Percentiles rank a stretch among this genome's conserved stretches.
Evolutionary conservation across 2,797 vertebrate genomes (phyloP).

Genomic region (Limosa lapponica): DNA sequence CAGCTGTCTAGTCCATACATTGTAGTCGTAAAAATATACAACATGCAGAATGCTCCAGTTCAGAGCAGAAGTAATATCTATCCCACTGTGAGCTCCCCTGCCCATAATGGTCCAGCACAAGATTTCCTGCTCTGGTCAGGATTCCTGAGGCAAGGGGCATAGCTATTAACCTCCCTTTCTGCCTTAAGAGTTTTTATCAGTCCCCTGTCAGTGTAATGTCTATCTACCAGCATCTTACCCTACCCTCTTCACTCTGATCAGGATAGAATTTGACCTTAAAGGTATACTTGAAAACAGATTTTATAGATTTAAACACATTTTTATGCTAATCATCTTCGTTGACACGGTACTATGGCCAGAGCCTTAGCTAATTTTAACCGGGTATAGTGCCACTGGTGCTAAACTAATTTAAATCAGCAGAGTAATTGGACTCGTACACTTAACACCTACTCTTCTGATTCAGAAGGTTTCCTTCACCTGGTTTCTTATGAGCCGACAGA

Average conservation of each 20-base stretch:
- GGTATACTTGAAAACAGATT: background rate
- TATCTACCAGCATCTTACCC: background rate
- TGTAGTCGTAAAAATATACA: background rate
- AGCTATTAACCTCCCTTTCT: slow-evolving; percentile 7
- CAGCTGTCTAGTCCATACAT: background rate
- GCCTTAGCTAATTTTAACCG: slow-evolving; percentile 27
- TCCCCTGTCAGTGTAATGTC: background rate
- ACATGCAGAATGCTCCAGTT: background rate
- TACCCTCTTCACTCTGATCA: background rate
- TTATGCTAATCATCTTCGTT: background rate
- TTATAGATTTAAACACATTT: background rate
- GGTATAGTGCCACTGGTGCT: background rate
- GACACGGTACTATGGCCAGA: background rate
- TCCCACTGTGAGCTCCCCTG: background rate
- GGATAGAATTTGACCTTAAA: background rate
- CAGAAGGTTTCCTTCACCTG: slow-evolving; percentile 50
- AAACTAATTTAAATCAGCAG: slow-evolving; percentile 39
- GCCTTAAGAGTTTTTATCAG: background rate
- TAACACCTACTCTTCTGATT: slow-evolving; percentile 30
- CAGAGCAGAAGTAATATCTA: background rate
- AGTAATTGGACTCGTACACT: slow-evolving; percentile 7
- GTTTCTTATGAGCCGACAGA: slow-evolving; percentile 4
- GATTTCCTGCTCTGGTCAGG: slow-evolving; percentile 5
- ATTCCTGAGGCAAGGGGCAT: background rate
- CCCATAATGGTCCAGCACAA: background rate